phyloP scores from a whole-genome alignment of 2,797 vertebrate genomes.

The Cyprinodon diabolis region DNA sequence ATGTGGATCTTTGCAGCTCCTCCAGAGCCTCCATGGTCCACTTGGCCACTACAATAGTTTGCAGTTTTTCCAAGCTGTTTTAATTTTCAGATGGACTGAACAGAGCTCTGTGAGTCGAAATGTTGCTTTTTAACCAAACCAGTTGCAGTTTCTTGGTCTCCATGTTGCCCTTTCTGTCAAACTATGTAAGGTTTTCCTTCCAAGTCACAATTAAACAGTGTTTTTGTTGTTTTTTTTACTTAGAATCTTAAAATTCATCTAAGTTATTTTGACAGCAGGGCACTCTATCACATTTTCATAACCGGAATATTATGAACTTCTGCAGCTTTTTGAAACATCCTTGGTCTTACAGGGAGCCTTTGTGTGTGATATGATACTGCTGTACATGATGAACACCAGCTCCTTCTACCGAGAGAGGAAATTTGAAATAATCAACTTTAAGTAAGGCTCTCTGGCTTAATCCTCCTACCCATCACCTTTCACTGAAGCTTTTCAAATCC shows the following conservation, averaged over 20 bases:
- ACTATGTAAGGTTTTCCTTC: not conserved
- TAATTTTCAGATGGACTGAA: too few relatives aligned
- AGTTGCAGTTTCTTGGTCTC: too few relatives aligned
- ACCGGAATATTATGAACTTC: not conserved
- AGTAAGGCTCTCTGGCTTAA: constrained; percentile 74
- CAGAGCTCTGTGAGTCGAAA: too few relatives aligned
- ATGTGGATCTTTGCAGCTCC: too few relatives aligned
- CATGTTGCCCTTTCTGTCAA: too few relatives aligned
- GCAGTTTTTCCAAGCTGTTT: too few relatives aligned
- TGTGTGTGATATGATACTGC: constrained; percentile 91
- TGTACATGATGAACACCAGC: constrained; percentile 94
- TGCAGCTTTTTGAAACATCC: not conserved
- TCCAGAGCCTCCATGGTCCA: too few relatives aligned
- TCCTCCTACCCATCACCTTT: not conserved
- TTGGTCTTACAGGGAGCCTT: constrained; percentile 87
- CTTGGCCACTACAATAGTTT: too few relatives aligned
- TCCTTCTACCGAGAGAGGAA: constrained; percentile 93
- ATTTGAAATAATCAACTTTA: constrained; percentile 92
- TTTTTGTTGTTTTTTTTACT: not conserved
- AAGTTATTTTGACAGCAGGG: not conserved
- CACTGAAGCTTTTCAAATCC: not conserved
- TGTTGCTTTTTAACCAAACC: too few relatives aligned
- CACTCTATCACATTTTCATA: not conserved
- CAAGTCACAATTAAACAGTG: not conserved
- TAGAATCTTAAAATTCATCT: not conserved